Conservation (phyloP, 2,797 vertebrate genomes). For the Gambusia yucatana region DNA sequence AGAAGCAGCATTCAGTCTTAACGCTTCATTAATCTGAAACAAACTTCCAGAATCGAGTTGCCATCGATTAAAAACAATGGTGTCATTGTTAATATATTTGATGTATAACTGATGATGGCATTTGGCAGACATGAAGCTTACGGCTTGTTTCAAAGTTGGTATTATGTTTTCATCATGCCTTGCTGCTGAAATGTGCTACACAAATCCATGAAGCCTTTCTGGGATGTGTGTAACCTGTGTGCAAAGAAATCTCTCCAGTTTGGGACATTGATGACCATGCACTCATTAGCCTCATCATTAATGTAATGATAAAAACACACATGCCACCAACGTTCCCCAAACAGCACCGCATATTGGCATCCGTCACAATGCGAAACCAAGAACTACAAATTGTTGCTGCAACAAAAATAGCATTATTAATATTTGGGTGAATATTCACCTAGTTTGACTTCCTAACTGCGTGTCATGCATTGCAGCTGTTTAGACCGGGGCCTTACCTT, state of each 20-base stretch:
- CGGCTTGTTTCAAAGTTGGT: too few species aligned
- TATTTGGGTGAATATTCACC: constrained; percentile 3
- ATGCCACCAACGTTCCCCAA: constrained; percentile 7
- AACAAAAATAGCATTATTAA: not conserved
- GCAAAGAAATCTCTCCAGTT: constrained; percentile 23
- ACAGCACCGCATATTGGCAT: constrained; percentile 18
- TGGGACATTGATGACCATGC: constrained; percentile 28
- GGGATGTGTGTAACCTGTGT: not conserved
- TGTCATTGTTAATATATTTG: too few species aligned
- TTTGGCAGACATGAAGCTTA: too few species aligned
- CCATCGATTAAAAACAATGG: too few species aligned
- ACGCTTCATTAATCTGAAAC: too few species aligned
- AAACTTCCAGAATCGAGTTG: too few species aligned
- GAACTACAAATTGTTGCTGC: not conserved
- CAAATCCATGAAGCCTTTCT: not conserved
- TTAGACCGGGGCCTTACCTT: constrained; percentile 83
- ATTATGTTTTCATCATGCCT: too few species aligned
- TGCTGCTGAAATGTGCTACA: too few species aligned
- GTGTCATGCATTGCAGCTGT: not conserved
- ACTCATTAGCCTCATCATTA: constrained; percentile 9
- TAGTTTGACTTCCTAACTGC: not conserved
- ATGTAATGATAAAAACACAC: not conserved
- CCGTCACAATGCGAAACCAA: not conserved
- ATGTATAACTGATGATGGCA: too few species aligned
- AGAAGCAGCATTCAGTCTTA: too few species aligned